A percentile compares a stretch with the other conserved stretches of the same genome.
phyloP scores from a whole-genome alignment of 1,140 invertebrate species.

The Acyrthosiphon pisum region DNA sequence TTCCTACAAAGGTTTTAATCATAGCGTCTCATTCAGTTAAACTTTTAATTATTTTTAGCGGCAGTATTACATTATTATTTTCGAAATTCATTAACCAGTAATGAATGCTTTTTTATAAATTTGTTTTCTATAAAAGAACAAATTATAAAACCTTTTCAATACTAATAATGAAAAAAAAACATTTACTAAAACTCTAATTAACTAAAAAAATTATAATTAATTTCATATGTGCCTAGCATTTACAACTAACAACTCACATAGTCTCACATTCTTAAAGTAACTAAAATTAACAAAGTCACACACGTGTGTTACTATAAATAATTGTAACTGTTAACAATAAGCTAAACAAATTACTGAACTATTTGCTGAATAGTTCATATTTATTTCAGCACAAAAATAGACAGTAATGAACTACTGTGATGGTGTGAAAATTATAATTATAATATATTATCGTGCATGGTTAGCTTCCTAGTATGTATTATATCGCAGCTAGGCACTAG shows the following conservation, averaged over 20 bases:
- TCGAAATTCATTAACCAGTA: background rate
- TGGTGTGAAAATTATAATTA: background rate
- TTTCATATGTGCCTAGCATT: background rate
- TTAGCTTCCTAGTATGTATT: too few relatives aligned
- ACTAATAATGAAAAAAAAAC: background rate
- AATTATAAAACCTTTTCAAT: background rate
- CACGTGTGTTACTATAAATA: background rate
- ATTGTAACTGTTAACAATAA: background rate
- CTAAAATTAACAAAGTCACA: background rate
- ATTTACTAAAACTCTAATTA: background rate
- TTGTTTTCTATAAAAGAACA: background rate
- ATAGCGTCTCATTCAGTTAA: background rate
- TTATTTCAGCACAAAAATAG: background rate
- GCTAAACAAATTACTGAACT: background rate
- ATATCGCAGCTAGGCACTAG: too few relatives aligned
- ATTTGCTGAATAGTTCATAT: background rate
- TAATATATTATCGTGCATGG: background rate
- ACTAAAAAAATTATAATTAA: background rate
- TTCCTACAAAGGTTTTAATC: background rate
- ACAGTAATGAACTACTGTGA: background rate
- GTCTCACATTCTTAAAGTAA: background rate
- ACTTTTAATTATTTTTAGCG: conserved; percentile 32
- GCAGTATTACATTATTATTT: background rate
- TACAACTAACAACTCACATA: background rate
- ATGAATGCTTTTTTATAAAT: background rate